Conservation (phyloP, 1,140 invertebrate genomes). For the Sinonovacula constricta region DNA sequence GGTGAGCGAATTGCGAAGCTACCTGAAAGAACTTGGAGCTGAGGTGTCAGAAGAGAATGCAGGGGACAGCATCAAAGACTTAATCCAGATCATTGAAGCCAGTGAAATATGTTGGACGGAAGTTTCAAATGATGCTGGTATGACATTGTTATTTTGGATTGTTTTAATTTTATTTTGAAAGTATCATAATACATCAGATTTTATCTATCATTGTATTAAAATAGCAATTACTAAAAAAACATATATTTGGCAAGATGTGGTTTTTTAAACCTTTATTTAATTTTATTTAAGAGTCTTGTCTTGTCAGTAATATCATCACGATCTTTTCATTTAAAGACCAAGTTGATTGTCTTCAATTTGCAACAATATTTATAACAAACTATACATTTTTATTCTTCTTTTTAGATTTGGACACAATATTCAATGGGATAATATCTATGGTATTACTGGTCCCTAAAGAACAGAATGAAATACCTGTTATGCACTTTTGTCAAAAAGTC, state of each 20-base stretch:
- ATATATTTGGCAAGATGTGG: too few species aligned
- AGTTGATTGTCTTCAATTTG: too few species aligned
- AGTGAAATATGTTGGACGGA: slow-evolving; percentile 94
- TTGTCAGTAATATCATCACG: too few species aligned
- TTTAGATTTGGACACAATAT: slow-evolving; percentile 81
- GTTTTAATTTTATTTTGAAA: too few species aligned
- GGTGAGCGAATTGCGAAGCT: slow-evolving; percentile 92
- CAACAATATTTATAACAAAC: not conserved
- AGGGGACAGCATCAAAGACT: slow-evolving; percentile 94
- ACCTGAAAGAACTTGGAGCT: slow-evolving; percentile 93
- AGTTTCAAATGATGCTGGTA: slow-evolving; percentile 73
- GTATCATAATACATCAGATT: too few species aligned
- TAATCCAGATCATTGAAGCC: slow-evolving; percentile 96
- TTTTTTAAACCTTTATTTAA: too few species aligned
- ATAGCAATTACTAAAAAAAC: too few species aligned
- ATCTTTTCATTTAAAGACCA: too few species aligned
- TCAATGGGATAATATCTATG: slow-evolving; percentile 91
- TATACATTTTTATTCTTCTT: slow-evolving; percentile 45
- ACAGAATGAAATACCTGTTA: slow-evolving; percentile 92
- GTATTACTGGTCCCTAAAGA: slow-evolving; percentile 92
- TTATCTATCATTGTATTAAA: too few species aligned
- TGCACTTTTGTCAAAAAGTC: slow-evolving; percentile 95
- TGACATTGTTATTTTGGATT: too few species aligned
- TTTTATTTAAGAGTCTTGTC: too few species aligned
- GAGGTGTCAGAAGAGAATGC: slow-evolving; percentile 94